These are phyloP conservation scores for Chloroceryle amazona DNA, from an alignment of 2,797 vertebrate genomes.

Conservation along the genomic window DNA sequence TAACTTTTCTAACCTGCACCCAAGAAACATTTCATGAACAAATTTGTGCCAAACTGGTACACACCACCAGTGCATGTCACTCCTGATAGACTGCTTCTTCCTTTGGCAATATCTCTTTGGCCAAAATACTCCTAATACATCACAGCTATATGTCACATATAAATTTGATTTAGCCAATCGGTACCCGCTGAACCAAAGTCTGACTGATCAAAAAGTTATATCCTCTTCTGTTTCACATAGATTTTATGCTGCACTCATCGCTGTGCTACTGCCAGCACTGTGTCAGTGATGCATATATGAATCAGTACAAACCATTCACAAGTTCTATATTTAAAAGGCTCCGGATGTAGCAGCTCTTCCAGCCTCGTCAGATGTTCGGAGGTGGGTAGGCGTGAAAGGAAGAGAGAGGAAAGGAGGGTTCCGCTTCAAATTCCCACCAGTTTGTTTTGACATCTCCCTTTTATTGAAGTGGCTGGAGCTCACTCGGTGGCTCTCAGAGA, in stretches of 20 bases:
- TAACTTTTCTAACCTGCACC: not conserved
- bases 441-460: slow-evolving; percentile 78
- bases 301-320: slow-evolving; percentile 76
- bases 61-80: not conserved
- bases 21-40: not conserved
- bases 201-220: slow-evolving; percentile 70
- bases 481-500: slow-evolving; percentile 73
- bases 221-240: slow-evolving; percentile 41
- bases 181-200: slow-evolving; percentile 24
- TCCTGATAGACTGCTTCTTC: not conserved
- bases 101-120: not conserved
- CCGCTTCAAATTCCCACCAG: slow-evolving; percentile 71
- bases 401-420: slow-evolving; percentile 69
- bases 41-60: not conserved
- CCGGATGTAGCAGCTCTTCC: slow-evolving; percentile 76
- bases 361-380: slow-evolving; percentile 79
- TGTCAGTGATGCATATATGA: slow-evolving; percentile 75
- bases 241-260: slow-evolving; percentile 67
- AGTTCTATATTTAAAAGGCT: slow-evolving; percentile 75
- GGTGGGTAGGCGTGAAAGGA: slow-evolving; percentile 73
- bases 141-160: not conserved
- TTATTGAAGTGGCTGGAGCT: slow-evolving; percentile 64
- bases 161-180: not conserved
- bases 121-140: slow-evolving; percentile 16
- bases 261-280: slow-evolving; percentile 58